phyloP scores from a whole-genome alignment of 2,113 vertebrate genomes.

The Thunnus maccoyii region DNA sequence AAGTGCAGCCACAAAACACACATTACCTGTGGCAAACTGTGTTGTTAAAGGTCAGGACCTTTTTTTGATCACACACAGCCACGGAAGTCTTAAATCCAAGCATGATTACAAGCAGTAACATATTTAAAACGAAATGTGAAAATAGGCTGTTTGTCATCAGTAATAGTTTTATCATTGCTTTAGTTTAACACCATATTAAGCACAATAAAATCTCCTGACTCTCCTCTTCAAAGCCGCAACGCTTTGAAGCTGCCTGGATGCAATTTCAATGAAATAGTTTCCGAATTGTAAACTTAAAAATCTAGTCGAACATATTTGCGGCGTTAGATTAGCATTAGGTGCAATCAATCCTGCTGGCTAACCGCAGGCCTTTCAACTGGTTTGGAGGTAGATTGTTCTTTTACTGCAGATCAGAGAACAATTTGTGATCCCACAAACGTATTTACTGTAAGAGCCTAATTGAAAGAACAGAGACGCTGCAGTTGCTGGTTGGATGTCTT shows the following conservation, averaged over 20 bases:
- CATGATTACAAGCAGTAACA: not conserved
- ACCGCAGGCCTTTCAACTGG: slow-evolving; percentile 72
- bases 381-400: slow-evolving; percentile 61
- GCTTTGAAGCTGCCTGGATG: slow-evolving; percentile 52
- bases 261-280: slow-evolving; percentile 69
- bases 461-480: slow-evolving; percentile 25
- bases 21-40: not conserved
- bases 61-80: not conserved
- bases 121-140: slow-evolving; percentile 28
- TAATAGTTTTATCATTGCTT: slow-evolving; percentile 22
- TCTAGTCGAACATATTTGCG: slow-evolving; percentile 49
- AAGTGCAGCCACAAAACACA: not conserved
- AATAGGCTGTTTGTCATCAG: slow-evolving; percentile 26
- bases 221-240: slow-evolving; percentile 54
- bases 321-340: slow-evolving; percentile 34
- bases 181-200: slow-evolving; percentile 38
- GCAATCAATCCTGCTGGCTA: slow-evolving; percentile 36
- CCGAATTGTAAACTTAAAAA: slow-evolving; percentile 53
- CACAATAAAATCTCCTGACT: slow-evolving; percentile 27
- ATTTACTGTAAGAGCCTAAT: slow-evolving; percentile 50
- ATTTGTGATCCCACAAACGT: slow-evolving; percentile 53
- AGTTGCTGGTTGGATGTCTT: slow-evolving; percentile 26
- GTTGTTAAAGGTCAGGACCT: slow-evolving; percentile 3
- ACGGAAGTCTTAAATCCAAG: slow-evolving; percentile 13
- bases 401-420: slow-evolving; percentile 62